Evolutionary conservation across 2,113 vertebrate species (phyloP), one percentile per base, ranked within the genome.

Genomic region (Capreolus pygargus): DNA sequence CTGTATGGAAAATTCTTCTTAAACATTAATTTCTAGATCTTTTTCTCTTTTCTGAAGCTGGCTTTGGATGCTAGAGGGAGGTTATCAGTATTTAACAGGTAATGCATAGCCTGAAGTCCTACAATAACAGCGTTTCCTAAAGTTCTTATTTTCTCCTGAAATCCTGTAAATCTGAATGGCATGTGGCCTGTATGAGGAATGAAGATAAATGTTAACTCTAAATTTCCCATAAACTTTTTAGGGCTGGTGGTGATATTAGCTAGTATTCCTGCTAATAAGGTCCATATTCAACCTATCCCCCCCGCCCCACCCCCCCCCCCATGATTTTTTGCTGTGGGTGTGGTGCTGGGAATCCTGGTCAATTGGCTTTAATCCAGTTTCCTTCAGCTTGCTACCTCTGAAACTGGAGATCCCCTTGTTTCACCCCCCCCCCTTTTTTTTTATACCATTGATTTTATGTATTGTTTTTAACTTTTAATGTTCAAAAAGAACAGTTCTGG

Each of bases 391-490:
- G 47, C 50, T 57, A 3, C 36, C 28, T 54, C 10, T 17, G 84
- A 13, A 16, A 23, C 55, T 78, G 39, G 84, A 89, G 13, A 86
- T 23, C 4, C 17, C n/a, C 33, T 95, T 25, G 19, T 57, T 79
- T 14, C 5, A 57, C 14, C 21, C 67, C 19, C 2, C 16, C 21
- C 76, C 10, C 2, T 23, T 74, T 43, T 45, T n/a, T 88, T 86
- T 36, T 10, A 19, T 67, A 86, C 8, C 12, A 10, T 43, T 70
- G 54, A 57, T 91, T 91, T 94, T 6, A 4, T 58, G 45, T 84
- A 13, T 88, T 88, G 16, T 36, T 94, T 92, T 85, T 78, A 74
- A 83, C 61, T 86, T 74, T 91, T 30, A 82, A 5, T 79, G 91
- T 95, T 86, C 30, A 76, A 89, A 82, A 27, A 13, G 58, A 54